Evolutionary conservation across 2,113 vertebrate species (phyloP), one percentile per base, ranked within the genome.

Genomic region (Grammomys dolichurus): DNA sequence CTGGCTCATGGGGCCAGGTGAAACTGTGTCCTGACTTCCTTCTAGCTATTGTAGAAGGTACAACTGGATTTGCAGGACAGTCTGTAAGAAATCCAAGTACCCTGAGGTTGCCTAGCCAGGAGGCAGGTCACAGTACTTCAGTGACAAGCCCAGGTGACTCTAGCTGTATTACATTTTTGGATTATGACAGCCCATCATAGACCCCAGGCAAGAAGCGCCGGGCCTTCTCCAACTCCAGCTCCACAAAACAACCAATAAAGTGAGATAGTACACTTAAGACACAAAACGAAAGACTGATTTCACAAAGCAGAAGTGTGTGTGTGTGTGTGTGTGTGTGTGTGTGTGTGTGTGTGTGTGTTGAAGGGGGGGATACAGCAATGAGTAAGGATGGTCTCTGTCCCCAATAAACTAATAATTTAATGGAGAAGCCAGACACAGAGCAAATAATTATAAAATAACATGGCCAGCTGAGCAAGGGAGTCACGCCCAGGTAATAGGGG

Each of bases 381-480:
- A 91, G 8, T 43, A 82, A 90, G 75, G 60, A 7, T 17, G 63
- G 76, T 72, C 54, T 93, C 92, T 85, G 75, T 88, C 85, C 90
- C 96, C 96, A 60, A 20, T 80, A 90, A 95, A 91, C 72, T 13
- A 67, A 93, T 63, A 72, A 86, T 82, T 65, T 89, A 80, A 72
- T 88, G 88, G 81, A 51, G 67, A 95, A 95, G 90, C 94, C 17
- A 8, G 86, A 82, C 94, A 78, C 60, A 72, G 5, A 88, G 92
- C 92, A 91, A 89, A 77, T 95, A 88, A 96, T 96, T 96, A 87
- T 40, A 90, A 95, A 93, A 88, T 73, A 69, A 86, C 19, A 81
- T 11, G 80, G 75, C 75, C 8, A 90, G 90, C 5, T 1, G 51
- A 54, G n/a, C 0, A 0, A 48, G 4, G 87, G 85, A 95, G 95